Conservation (phyloP, 2,888 invertebrate genomes). For the Agapostemon virescens region DNA sequence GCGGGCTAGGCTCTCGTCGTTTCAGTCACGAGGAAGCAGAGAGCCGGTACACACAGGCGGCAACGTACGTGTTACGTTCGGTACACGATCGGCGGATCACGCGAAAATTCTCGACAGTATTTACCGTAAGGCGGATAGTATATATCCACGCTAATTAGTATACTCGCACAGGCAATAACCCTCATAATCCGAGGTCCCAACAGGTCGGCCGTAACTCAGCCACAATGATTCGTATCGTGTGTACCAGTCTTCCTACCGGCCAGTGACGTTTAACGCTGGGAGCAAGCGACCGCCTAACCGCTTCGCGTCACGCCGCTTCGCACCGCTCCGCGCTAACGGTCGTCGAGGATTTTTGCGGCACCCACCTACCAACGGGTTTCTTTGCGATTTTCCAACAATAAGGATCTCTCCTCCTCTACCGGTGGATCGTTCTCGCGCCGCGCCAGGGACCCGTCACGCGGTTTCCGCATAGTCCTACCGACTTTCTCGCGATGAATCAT, state of each 20-base stretch:
- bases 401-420: slow-evolving; percentile 39
- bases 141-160: slow-evolving; percentile 70
- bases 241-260: slow-evolving; percentile 44
- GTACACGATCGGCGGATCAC: slow-evolving; percentile 56
- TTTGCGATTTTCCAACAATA: slow-evolving; percentile 66
- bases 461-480: slow-evolving; percentile 63
- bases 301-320: slow-evolving; percentile 26
- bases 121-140: slow-evolving; percentile 63
- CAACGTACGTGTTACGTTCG: slow-evolving; percentile 43
- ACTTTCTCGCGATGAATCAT: slow-evolving; percentile 68
- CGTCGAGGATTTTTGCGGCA: slow-evolving; percentile 61
- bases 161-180: slow-evolving; percentile 68
- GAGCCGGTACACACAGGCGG: slow-evolving; percentile 23
- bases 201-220: slow-evolving; percentile 69
- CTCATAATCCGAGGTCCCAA: slow-evolving; percentile 69
- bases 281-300: slow-evolving; percentile 26
- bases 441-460: slow-evolving; percentile 20
- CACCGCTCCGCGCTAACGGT: slow-evolving; percentile 58
- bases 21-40: slow-evolving; percentile 41
- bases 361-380: slow-evolving; percentile 58
- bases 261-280: slow-evolving; percentile 47
- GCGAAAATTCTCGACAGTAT: slow-evolving; percentile 63
- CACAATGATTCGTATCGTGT: slow-evolving; percentile 68
- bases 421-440: slow-evolving; percentile 15
- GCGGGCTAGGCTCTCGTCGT: background rate